Evolutionary conservation across 2,888 invertebrate species (phyloP).

Genomic region (Clitarchus hookeri): DNA sequence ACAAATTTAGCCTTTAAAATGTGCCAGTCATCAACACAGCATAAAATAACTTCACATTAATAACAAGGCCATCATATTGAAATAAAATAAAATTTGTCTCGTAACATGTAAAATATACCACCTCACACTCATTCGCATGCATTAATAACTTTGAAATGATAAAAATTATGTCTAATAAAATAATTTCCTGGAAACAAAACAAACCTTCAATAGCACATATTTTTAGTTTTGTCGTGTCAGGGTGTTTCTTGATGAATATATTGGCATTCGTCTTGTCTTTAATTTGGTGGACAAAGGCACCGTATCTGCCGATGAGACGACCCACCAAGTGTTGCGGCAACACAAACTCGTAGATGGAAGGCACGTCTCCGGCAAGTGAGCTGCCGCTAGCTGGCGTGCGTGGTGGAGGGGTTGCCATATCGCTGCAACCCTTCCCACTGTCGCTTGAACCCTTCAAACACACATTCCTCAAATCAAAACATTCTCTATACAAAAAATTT

Average conservation of each 20-base stretch:
- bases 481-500: neutral
- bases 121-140: too few species aligned
- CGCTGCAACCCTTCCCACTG: slow-evolving; percentile 80
- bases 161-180: neutral
- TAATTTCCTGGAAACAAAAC: slow-evolving; percentile 29
- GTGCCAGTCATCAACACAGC: too few species aligned
- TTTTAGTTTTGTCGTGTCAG: slow-evolving; percentile 72
- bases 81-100: too few species aligned
- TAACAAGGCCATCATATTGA: too few species aligned
- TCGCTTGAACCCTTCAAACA: slow-evolving; percentile 71
- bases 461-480: neutral
- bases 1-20: too few species aligned
- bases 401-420: slow-evolving; percentile 69
- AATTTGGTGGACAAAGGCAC: slow-evolving; percentile 78
- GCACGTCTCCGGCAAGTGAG: slow-evolving; percentile 47
- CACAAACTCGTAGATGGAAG: slow-evolving; percentile 70
- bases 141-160: neutral
- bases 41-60: too few species aligned
- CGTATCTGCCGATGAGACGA: slow-evolving; percentile 82
- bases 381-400: slow-evolving; percentile 59
- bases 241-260: slow-evolving; percentile 79
- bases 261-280: slow-evolving; percentile 78
- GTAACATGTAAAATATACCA: too few species aligned
- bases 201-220: slow-evolving; percentile 83
- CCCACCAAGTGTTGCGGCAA: slow-evolving; percentile 80